Conservation (phyloP, 2,888 invertebrate genomes). For the Chalcosyrphus nemorum region DNA sequence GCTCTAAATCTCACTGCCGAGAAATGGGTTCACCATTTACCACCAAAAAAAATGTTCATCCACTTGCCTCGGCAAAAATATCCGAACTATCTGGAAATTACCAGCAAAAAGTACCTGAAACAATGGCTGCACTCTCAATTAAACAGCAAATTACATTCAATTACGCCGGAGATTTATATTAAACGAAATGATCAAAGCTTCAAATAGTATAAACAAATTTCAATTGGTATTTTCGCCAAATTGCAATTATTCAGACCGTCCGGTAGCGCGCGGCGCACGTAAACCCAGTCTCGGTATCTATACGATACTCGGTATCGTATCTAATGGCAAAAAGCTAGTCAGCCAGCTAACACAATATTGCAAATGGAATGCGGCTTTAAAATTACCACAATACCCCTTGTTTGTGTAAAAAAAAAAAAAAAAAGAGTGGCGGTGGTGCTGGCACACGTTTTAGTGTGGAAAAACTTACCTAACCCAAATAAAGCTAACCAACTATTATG, state of each 20-base stretch:
- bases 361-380: constrained; percentile 37
- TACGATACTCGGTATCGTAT: too few relatives aligned
- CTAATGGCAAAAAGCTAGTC: background rate
- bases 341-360: background rate
- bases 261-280: background rate
- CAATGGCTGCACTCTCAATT: constrained; percentile 52
- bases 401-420: constrained; percentile 35
- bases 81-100: too few relatives aligned
- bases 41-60: too few relatives aligned
- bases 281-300: background rate
- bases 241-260: constrained; percentile 31
- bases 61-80: too few relatives aligned
- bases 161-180: constrained; percentile 58
- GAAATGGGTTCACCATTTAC: too few relatives aligned
- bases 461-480: constrained; percentile 26
- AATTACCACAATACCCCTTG: constrained; percentile 28
- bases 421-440: too few relatives aligned
- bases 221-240: constrained; percentile 50
- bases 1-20: too few relatives aligned
- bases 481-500: constrained; percentile 43
- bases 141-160: constrained; percentile 55
- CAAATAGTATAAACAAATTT: constrained; percentile 51
- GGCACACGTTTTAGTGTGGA: too few relatives aligned
- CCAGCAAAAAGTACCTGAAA: constrained; percentile 12
- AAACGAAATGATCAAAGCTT: constrained; percentile 9